Evolutionary conservation across 1,140 invertebrate genomes (phyloP).

Genomic region (Pogonomyrmex californicus): DNA sequence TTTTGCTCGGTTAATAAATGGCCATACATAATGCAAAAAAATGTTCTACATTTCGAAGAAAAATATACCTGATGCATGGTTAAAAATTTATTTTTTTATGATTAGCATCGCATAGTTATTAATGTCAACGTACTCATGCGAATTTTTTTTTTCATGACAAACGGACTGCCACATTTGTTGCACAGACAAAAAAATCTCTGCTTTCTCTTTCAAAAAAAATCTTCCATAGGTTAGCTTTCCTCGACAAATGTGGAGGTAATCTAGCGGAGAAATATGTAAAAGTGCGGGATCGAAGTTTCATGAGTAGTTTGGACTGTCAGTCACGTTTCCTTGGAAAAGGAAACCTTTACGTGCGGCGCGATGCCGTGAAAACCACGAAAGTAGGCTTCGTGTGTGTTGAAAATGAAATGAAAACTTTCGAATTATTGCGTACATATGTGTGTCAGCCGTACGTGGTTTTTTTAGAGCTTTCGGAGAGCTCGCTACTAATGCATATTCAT

Average conservation of each 20-base stretch:
- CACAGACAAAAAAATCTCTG: background rate
- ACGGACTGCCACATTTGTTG: background rate
- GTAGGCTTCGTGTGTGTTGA: constrained; percentile 55
- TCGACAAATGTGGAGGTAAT: constrained; percentile 2
- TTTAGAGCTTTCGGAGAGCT: constrained; percentile 24
- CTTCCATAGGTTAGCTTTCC: background rate
- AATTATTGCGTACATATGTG: constrained; percentile 63
- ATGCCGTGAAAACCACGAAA: constrained; percentile 7
- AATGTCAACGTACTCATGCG: background rate
- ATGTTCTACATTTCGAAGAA: background rate
- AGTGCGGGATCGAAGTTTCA: constrained; percentile 6
- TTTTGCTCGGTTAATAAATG: background rate
- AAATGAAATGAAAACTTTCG: constrained; percentile 70
- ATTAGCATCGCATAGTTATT: background rate
- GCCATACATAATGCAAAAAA: background rate
- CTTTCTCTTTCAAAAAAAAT: background rate
- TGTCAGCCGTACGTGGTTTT: constrained; percentile 22
- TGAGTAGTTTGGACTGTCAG: constrained; percentile 54
- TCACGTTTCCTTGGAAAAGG: constrained; percentile 39
- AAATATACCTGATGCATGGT: background rate
- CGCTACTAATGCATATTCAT: background rate
- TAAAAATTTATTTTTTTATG: background rate
- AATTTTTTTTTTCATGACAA: background rate
- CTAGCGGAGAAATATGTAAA: background rate
- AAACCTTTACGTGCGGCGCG: background rate